Conservation (phyloP, 1,140 invertebrate species). For the Zaprionus davidi region DNA sequence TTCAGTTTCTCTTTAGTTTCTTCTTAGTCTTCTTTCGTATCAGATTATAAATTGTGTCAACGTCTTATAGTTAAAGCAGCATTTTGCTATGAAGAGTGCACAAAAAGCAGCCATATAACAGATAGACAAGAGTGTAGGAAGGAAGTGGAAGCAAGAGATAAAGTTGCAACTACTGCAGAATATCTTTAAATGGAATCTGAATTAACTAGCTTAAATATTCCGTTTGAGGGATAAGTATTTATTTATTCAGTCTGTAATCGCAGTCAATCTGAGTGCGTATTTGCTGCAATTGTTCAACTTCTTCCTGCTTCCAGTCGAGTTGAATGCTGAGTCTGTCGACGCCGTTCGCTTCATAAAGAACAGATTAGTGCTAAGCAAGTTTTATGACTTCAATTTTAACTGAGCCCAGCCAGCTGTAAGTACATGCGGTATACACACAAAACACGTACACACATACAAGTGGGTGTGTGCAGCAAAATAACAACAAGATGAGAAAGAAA, state of each 20-base stretch:
- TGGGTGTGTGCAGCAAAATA: background rate
- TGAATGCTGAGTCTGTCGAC: background rate
- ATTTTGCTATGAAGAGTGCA: background rate
- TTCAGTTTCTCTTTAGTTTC: constrained; percentile 6
- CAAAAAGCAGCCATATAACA: background rate
- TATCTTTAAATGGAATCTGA: background rate
- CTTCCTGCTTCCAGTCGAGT: background rate
- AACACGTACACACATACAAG: background rate
- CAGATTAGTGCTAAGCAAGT: constrained; percentile 13
- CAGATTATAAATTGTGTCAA: background rate
- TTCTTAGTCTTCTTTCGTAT: background rate
- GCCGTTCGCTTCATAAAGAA: constrained; percentile 12
- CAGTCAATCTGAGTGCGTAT: background rate
- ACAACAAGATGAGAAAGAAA: constrained; percentile 3
- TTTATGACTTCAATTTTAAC: constrained; percentile 37
- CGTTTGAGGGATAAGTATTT: background rate
- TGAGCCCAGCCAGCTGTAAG: constrained; percentile 5
- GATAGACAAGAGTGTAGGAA: background rate
- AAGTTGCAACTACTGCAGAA: background rate
- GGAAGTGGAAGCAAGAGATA: background rate
- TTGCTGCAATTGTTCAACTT: background rate
- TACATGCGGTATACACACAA: background rate
- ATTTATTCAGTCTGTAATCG: background rate
- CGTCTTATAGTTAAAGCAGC: background rate
- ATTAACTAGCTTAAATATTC: background rate